phyloP scores from a whole-genome alignment of 2,888 invertebrate species.

The Tuberolachnus salignus region DNA sequence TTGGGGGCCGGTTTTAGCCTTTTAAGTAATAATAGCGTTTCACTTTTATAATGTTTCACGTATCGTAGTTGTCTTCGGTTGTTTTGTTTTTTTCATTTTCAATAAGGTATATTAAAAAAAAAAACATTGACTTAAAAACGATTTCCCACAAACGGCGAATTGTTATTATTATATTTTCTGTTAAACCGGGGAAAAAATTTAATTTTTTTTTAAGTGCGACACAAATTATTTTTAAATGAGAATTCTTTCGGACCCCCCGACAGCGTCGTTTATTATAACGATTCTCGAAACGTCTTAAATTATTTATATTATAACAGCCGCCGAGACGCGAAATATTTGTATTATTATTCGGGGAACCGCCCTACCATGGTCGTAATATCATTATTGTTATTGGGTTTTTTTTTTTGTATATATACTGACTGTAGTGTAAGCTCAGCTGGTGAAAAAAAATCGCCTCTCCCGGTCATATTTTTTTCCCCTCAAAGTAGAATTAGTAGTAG shows the following conservation, averaged over 20 bases:
- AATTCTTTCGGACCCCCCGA: too few species aligned
- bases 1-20: neutral
- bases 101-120: too few species aligned
- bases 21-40: neutral
- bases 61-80: neutral
- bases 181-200: too few species aligned
- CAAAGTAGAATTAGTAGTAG: neutral
- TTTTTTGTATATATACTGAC: neutral
- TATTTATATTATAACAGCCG: too few species aligned
- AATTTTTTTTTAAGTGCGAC: too few species aligned
- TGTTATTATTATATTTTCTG: too few species aligned
- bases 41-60: neutral
- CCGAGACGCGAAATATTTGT: neutral
- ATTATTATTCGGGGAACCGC: constrained; percentile 3
- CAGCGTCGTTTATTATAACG: too few species aligned
- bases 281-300: too few species aligned
- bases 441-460: neutral
- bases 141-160: too few species aligned
- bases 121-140: too few species aligned
- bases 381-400: too few species aligned
- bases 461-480: constrained; percentile 23
- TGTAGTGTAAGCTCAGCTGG: neutral
- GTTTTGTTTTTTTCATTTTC: neutral
- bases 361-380: neutral
- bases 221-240: too few species aligned